A percentile compares a stretch with the other conserved stretches of the same genome.
Evolutionary conservation across 2,888 invertebrate genomes (phyloP).

Genomic region (Neoascia interrupta): DNA sequence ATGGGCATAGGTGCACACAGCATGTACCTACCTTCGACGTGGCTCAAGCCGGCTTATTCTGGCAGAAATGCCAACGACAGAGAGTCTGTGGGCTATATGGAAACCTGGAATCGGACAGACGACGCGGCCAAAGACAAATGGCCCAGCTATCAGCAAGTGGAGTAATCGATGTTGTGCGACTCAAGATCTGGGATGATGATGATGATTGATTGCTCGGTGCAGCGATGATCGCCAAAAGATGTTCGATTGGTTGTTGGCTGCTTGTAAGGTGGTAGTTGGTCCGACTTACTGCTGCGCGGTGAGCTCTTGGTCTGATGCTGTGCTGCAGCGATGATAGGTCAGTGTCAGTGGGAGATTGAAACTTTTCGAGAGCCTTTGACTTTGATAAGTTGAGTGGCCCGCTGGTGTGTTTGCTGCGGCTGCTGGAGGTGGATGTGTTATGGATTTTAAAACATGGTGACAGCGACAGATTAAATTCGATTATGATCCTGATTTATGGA

Average conservation of each 20-base stretch:
- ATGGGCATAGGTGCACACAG: neutral
- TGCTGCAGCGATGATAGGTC: slow-evolving; percentile 61
- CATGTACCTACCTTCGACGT: no score
- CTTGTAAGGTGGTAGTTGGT: slow-evolving; percentile 60
- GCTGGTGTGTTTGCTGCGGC: slow-evolving; percentile 58
- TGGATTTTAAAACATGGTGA: slow-evolving; percentile 69
- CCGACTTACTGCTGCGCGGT: slow-evolving; percentile 59
- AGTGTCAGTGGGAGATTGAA: slow-evolving; percentile 65
- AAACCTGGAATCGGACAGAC: slow-evolving; percentile 60
- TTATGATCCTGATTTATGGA: slow-evolving; percentile 67
- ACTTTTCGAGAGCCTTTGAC: slow-evolving; percentile 61
- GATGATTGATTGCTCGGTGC: slow-evolving; percentile 73
- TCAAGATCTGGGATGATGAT: slow-evolving; percentile 72
- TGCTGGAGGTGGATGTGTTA: slow-evolving; percentile 65
- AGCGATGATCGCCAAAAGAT: slow-evolving; percentile 68
- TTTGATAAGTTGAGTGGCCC: slow-evolving; percentile 67
- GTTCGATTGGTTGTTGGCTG: slow-evolving; percentile 57
- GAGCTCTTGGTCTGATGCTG: no score
- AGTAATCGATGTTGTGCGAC: slow-evolving; percentile 74
- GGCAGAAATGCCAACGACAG: slow-evolving; percentile 54
- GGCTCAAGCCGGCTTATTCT: no score
- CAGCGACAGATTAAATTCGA: slow-evolving; percentile 69
- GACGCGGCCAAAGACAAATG: slow-evolving; percentile 72
- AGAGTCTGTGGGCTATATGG: slow-evolving; percentile 64
- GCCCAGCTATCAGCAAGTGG: slow-evolving; percentile 72